Conservation (phyloP, 2,113 vertebrate genomes). For the Xenopus tropicalis region UCB_Xtro_10.0 CM004449.2:65004001-65004500, state of each 20-base stretch:
- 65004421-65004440: no score
- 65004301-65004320: neutral
- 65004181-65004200: neutral
- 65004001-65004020: slow-evolving; percentile 88
- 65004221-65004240: slow-evolving; percentile 14
- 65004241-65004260: slow-evolving; percentile 30
- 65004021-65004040: slow-evolving; percentile 77
- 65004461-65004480: no score
- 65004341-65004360: no score
- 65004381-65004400: no score
- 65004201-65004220: neutral
- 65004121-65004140: slow-evolving; percentile 67
- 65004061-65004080: slow-evolving; percentile 92
- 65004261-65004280: neutral
- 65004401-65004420: no score
- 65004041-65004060: slow-evolving; percentile 90
- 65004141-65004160: neutral
- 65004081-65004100: slow-evolving; percentile 86
- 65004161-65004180: slow-evolving; percentile 15
- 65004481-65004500: no score
- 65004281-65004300: neutral
- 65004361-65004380: no score
- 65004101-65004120: slow-evolving; percentile 95
- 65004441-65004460: no score
- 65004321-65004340: neutral